A percentile compares a stretch with the other conserved stretches of the same genome.
Conservation (phyloP, 2,113 vertebrate species). For the Aegithalos caudatus region DNA sequence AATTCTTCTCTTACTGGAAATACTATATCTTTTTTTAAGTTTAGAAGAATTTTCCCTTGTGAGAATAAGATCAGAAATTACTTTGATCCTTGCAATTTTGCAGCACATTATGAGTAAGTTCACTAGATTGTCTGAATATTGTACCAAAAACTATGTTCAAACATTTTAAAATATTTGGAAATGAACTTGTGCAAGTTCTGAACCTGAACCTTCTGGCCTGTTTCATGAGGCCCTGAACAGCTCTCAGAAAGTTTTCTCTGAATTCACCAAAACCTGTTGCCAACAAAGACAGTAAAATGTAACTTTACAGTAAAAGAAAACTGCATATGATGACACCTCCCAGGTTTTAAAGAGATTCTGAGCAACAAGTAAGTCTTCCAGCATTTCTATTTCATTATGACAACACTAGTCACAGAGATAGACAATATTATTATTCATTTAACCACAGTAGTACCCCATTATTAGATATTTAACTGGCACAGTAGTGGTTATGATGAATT, state of each 20-base stretch:
- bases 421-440: background rate
- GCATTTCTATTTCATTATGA: background rate
- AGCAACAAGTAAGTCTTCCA: background rate
- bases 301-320: background rate
- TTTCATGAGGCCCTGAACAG: background rate
- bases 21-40: background rate
- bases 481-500: conserved; percentile 21
- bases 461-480: conserved; percentile 26
- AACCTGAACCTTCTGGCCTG: background rate
- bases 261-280: background rate
- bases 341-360: background rate
- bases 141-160: background rate
- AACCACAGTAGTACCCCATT: background rate
- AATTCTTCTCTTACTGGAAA: background rate
- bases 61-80: background rate
- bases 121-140: background rate
- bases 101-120: background rate
- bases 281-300: background rate
- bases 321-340: background rate
- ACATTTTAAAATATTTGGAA: background rate
- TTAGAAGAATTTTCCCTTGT: background rate
- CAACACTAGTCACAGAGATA: background rate
- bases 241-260: background rate
- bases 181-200: background rate
- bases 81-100: background rate